Evolutionary conservation across 2,797 vertebrate genomes (phyloP).

Genomic region (Liasis olivaceus): DNA sequence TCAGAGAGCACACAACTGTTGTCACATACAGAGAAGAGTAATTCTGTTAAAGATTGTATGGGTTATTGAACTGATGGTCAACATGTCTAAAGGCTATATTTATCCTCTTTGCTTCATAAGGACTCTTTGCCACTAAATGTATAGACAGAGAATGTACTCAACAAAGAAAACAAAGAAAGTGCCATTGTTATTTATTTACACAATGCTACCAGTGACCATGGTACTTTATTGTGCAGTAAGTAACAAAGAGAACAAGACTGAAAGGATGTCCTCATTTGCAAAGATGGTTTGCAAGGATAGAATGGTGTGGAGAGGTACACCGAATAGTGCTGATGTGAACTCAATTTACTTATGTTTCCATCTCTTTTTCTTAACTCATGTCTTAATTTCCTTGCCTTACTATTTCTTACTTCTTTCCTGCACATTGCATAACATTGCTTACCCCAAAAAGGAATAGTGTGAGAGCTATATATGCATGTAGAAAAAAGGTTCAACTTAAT

Average conservation of each 20-base stretch:
- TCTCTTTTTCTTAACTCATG: background rate
- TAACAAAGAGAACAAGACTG: background rate
- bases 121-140: background rate
- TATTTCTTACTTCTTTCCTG: background rate
- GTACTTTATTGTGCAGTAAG: background rate
- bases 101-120: background rate
- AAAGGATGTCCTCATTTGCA: background rate
- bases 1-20: constrained; percentile 44
- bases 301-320: background rate
- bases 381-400: background rate
- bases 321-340: background rate
- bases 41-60: constrained; percentile 23
- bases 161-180: background rate
- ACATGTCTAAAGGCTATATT: background rate
- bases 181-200: background rate
- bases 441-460: constrained; percentile 15
- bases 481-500: constrained; percentile 31
- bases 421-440: constrained; percentile 11
- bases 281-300: background rate
- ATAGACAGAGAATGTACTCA: background rate
- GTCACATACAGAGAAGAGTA: background rate
- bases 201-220: background rate
- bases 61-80: background rate
- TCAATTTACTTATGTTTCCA: background rate
- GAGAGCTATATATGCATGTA: constrained; percentile 2